Conservation (phyloP, 2,888 invertebrate genomes). For the Drosophila nr. medialis region DNA sequence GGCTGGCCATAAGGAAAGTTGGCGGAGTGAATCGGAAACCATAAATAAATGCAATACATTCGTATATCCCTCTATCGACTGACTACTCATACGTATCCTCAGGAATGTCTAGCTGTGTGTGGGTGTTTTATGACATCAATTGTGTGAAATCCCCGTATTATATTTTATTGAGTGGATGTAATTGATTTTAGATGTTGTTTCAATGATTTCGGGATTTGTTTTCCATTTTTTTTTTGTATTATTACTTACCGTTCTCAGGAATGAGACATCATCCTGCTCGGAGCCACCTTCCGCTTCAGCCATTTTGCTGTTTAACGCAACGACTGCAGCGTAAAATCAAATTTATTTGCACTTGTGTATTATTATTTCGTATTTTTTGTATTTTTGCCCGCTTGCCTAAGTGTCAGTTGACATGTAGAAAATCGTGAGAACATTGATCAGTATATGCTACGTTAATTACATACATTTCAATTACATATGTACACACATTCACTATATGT, state of each 20-base stretch:
- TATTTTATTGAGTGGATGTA: slow-evolving; percentile 81
- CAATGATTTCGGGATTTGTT: slow-evolving; percentile 25
- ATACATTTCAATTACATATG: neutral
- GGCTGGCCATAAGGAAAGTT: slow-evolving; percentile 73
- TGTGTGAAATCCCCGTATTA: slow-evolving; percentile 73
- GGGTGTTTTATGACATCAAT: slow-evolving; percentile 73
- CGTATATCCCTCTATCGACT: slow-evolving; percentile 26
- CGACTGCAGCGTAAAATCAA: slow-evolving; percentile 70
- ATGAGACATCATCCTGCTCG: slow-evolving; percentile 99
- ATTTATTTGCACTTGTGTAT: slow-evolving; percentile 44
- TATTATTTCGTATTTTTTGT: slow-evolving; percentile 53
- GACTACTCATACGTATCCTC: slow-evolving; percentile 1
- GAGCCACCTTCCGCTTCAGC: slow-evolving; percentile 98
- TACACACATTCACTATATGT: slow-evolving; percentile 3
- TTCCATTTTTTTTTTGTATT: neutral
- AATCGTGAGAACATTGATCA: neutral
- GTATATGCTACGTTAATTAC: neutral
- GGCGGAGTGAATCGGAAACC: slow-evolving; percentile 42
- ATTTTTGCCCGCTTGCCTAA: slow-evolving; percentile 41
- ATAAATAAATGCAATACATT: slow-evolving; percentile 56
- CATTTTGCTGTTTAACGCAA: slow-evolving; percentile 86
- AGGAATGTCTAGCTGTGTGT: slow-evolving; percentile 1
- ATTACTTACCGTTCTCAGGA: slow-evolving; percentile 97
- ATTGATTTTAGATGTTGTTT: slow-evolving; percentile 80
- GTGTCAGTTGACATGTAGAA: neutral